phyloP scores from a whole-genome alignment of 2,797 vertebrate species.

The Hybognathus amarus region DNA sequence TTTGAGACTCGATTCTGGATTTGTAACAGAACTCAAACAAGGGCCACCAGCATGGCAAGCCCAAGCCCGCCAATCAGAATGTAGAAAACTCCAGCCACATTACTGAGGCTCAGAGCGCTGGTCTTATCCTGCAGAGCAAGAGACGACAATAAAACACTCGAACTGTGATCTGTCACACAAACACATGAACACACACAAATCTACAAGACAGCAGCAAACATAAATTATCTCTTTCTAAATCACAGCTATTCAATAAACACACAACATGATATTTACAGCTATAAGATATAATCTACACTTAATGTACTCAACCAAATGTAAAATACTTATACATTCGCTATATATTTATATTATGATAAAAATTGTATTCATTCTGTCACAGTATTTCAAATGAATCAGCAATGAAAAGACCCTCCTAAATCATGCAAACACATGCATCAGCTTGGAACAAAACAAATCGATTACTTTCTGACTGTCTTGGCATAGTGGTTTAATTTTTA shows the following conservation, averaged over 20 bases:
- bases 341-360: background rate
- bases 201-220: conserved; percentile 20
- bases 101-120: conserved; percentile 95
- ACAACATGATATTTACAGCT: conserved; percentile 20
- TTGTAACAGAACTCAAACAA: conserved; percentile 99
- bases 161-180: conserved; percentile 1
- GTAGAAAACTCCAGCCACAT: conserved; percentile 97
- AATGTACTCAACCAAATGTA: background rate
- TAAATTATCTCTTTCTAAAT: background rate
- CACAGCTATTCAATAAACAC: conserved; percentile 9
- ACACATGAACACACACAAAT: background rate
- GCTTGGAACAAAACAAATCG: conserved; percentile 49
- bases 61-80: conserved; percentile 98
- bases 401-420: conserved; percentile 22
- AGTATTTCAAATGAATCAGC: conserved; percentile 1
- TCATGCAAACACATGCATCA: conserved; percentile 66
- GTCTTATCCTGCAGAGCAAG: conserved; percentile 91
- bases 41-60: conserved; percentile 98
- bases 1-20: conserved; percentile 92
- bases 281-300: background rate
- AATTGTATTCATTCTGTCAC: background rate
- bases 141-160: conserved; percentile 13
- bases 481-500: conserved; percentile 8
- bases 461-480: conserved; percentile 16
- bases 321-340: background rate